phyloP scores from a whole-genome alignment of 2,888 invertebrate genomes.

The Chrysina gloriosa region DNA sequence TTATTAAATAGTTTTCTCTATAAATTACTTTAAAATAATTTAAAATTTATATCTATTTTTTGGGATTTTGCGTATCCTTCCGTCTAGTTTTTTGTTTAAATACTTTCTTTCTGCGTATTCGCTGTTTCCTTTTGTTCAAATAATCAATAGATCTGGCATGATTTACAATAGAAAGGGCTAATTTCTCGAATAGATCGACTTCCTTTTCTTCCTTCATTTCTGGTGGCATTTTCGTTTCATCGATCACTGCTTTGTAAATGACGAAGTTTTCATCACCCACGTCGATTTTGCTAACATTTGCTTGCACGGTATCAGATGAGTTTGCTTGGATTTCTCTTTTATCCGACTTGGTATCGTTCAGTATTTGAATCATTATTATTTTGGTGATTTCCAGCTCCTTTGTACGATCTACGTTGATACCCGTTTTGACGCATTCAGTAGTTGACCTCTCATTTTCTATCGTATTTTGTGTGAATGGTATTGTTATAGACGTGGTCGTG shows the following conservation, averaged over 20 bases:
- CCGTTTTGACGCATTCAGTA: neutral
- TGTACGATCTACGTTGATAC: neutral
- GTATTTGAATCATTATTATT: constrained; percentile 7
- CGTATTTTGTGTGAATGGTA: neutral
- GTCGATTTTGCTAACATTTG: constrained; percentile 30
- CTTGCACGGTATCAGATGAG: neutral
- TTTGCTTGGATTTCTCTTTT: neutral
- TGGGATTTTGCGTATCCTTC: neutral
- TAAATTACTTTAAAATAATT: neutral
- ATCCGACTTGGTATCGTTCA: neutral
- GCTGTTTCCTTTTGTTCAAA: constrained; percentile 50
- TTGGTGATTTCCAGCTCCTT: neutral
- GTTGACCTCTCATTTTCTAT: neutral
- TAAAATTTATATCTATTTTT: neutral
- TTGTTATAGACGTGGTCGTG: neutral
- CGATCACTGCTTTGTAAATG: constrained; percentile 16
- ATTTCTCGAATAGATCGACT: constrained; percentile 53
- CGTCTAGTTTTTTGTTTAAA: constrained; percentile 8
- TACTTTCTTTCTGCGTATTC: constrained; percentile 47
- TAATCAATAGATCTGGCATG: constrained; percentile 62
- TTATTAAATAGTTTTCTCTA: neutral
- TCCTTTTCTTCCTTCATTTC: constrained; percentile 35
- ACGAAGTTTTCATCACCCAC: constrained; percentile 23
- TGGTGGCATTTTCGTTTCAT: neutral
- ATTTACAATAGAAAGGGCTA: constrained; percentile 62